Evolutionary conservation across 2,888 invertebrate genomes (phyloP).

Genomic region (Saturnia pavonia): DNA sequence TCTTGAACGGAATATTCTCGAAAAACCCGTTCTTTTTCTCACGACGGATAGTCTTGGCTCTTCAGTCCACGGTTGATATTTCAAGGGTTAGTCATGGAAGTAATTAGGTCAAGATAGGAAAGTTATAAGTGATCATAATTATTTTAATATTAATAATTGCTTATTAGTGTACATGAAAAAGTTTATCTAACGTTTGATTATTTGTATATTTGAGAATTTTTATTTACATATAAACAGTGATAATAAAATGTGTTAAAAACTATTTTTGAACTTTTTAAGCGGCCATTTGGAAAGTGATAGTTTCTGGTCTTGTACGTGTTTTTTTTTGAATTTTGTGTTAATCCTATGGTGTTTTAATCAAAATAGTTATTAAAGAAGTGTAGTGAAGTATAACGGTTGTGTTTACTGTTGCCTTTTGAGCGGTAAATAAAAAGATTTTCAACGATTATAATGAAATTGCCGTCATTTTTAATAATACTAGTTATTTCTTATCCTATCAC

Average conservation of each 20-base stretch:
- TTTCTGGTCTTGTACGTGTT: neutral
- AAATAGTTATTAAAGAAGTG: neutral
- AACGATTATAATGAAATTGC: too few species aligned
- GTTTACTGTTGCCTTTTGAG: neutral
- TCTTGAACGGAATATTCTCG: constrained; percentile 32
- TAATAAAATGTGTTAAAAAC: neutral
- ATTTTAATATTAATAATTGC: neutral
- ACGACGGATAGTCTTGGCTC: constrained; percentile 45
- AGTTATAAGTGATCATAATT: neutral
- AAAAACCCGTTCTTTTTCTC: constrained; percentile 54
- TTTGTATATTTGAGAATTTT: neutral
- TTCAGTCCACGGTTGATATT: constrained; percentile 41
- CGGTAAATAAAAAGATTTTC: neutral
- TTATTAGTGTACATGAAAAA: neutral
- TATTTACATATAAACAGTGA: neutral
- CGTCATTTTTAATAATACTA: too few species aligned
- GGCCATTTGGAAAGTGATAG: neutral
- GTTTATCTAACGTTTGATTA: neutral
- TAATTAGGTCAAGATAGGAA: neutral
- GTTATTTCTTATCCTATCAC: too few species aligned
- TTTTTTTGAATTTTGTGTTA: neutral
- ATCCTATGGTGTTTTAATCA: neutral
- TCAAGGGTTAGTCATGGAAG: constrained; percentile 32
- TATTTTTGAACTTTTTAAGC: neutral
- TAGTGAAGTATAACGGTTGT: neutral